phyloP scores from a whole-genome alignment of 2,113 vertebrate species.

The Actenoides lindsayi region DNA sequence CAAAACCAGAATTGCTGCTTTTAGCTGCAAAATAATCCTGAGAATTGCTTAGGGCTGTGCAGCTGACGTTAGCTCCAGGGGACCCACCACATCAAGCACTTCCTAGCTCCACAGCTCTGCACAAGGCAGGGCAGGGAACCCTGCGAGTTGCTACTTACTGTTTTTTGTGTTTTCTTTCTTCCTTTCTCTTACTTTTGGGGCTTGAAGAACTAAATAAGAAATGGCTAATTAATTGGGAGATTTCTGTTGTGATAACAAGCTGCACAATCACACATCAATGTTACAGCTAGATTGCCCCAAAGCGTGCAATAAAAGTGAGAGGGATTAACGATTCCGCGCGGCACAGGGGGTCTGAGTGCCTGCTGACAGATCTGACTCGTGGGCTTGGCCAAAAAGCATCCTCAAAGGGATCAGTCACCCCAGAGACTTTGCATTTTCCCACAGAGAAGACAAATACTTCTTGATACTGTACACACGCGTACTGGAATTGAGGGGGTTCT shows the following conservation, averaged over 20 bases:
- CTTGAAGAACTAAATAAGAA: conserved; percentile 86
- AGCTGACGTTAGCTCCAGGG: background rate
- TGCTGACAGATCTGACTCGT: background rate
- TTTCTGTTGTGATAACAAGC: background rate
- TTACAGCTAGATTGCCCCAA: background rate
- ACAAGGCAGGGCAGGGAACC: background rate
- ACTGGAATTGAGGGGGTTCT: background rate
- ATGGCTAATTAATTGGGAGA: conserved; percentile 59
- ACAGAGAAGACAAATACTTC: background rate
- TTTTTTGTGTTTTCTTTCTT: conserved; percentile 94
- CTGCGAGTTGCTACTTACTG: conserved; percentile 81
- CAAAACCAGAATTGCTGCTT: background rate
- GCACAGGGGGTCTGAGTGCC: background rate
- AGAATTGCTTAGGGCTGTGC: background rate
- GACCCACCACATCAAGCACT: conserved; percentile 12
- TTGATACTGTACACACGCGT: background rate
- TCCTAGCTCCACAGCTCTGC: background rate
- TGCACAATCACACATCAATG: background rate
- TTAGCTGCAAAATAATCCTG: background rate
- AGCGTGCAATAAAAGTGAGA: background rate
- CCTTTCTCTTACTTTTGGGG: conserved; percentile 90
- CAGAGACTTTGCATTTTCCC: background rate
- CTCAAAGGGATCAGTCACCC: background rate
- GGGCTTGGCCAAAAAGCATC: background rate
- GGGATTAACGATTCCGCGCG: background rate